A percentile compares a stretch with the other conserved stretches of the same genome.
These are phyloP conservation scores for Rhyzopertha dominica DNA, from an alignment of 1,140 invertebrate species.

Conservation along the genomic window DNA sequence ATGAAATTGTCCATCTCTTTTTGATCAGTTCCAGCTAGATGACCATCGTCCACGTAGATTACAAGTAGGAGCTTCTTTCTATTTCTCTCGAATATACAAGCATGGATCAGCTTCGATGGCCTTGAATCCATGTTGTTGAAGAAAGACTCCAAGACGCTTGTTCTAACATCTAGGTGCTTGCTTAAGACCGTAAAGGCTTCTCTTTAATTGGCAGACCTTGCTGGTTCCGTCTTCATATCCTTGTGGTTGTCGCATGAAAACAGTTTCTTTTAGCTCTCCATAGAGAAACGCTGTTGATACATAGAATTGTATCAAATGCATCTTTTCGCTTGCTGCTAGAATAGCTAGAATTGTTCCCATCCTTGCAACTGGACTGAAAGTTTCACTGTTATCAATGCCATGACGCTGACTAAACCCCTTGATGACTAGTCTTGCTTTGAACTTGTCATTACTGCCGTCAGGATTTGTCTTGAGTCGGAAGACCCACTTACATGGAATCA, in stretches of 20 bases:
- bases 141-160: no score
- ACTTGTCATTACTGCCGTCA: slow-evolving; percentile 31
- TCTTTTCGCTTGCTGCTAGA: slow-evolving; percentile 36
- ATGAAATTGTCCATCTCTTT: no score
- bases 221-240: slow-evolving; percentile 26
- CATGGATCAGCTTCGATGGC: no score
- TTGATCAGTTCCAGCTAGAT: no score
- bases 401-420: slow-evolving; percentile 32
- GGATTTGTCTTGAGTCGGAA: slow-evolving; percentile 18
- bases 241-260: slow-evolving; percentile 38
- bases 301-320: slow-evolving; percentile 42
- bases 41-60: no score
- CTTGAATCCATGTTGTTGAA: no score
- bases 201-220: slow-evolving; percentile 19
- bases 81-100: no score
- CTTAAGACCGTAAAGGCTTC: no score
- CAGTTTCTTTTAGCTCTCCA: slow-evolving; percentile 30
- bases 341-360: slow-evolving; percentile 42
- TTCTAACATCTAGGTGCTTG: no score
- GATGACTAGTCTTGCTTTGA: no score
- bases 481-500: slow-evolving; percentile 26
- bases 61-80: no score
- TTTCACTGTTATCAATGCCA: slow-evolving; percentile 45
- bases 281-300: slow-evolving; percentile 45
- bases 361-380: slow-evolving; percentile 42